Evolutionary conservation across 2,888 invertebrate species (phyloP).

Genomic region (Lasioglossum marginatum): DNA sequence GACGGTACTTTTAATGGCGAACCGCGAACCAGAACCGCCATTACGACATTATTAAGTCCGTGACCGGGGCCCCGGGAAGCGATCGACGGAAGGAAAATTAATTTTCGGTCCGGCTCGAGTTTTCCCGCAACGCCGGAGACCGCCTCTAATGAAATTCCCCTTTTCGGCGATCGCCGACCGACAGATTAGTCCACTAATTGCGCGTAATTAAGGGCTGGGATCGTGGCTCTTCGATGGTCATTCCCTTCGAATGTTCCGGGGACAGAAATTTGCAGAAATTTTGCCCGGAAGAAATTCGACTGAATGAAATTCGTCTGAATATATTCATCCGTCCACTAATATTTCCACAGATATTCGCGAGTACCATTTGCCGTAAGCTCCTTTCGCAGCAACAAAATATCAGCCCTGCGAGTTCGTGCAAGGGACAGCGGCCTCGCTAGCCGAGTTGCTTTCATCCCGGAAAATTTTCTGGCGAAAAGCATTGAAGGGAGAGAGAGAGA

Average conservation of each 20-base stretch:
- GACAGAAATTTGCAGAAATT: neutral
- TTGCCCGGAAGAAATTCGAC: neutral
- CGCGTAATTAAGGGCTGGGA: neutral
- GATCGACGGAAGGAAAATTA: slow-evolving; percentile 47
- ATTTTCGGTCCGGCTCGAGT: slow-evolving; percentile 36
- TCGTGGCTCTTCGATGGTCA: neutral
- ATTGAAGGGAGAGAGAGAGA: neutral
- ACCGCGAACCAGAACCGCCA: slow-evolving; percentile 15
- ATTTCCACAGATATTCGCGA: neutral
- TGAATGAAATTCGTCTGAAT: neutral
- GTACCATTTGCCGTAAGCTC: neutral
- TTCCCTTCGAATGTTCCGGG: neutral
- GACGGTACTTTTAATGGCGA: slow-evolving; percentile 39
- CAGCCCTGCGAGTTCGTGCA: neutral
- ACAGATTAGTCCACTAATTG: slow-evolving; percentile 15
- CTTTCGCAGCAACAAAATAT: neutral
- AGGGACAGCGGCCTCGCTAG: neutral
- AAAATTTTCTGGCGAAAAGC: neutral
- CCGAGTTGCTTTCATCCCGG: neutral
- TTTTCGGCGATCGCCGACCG: slow-evolving; percentile 8
- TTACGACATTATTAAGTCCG: slow-evolving; percentile 44
- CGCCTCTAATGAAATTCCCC: slow-evolving; percentile 44
- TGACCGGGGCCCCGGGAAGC: slow-evolving; percentile 29
- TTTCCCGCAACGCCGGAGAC: slow-evolving; percentile 9
- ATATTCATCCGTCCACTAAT: neutral